phyloP scores from a whole-genome alignment of 1,140 invertebrate genomes.

The Drosophila seguyi region DNA sequence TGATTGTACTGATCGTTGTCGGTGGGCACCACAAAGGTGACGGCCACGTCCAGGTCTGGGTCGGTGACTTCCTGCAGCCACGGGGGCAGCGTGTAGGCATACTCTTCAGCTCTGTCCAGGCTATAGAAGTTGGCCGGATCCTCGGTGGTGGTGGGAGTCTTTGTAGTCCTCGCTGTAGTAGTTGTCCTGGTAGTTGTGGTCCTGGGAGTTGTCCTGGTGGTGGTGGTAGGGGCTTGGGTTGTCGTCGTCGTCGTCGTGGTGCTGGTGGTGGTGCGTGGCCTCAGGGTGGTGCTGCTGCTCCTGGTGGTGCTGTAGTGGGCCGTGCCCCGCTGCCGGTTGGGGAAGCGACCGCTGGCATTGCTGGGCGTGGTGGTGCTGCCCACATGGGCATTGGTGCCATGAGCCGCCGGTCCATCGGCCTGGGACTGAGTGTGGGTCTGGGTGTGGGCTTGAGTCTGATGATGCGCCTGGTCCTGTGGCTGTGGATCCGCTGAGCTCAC shows the following conservation, averaged over 20 bases:
- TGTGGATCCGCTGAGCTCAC: constrained; percentile 28
- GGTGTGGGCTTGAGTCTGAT: not conserved
- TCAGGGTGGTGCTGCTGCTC: constrained; percentile 42
- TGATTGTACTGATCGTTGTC: constrained; percentile 80
- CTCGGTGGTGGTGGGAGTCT: constrained; percentile 37
- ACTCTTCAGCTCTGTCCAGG: constrained; percentile 56
- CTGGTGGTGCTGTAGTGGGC: constrained; percentile 68
- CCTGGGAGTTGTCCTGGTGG: constrained; percentile 27
- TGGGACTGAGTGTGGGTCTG: not conserved
- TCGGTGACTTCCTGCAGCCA: constrained; percentile 80
- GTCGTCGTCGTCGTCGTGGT: constrained; percentile 34
- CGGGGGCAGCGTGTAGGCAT: constrained; percentile 76
- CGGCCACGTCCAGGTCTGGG: constrained; percentile 78
- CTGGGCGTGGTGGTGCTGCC: constrained; percentile 59
- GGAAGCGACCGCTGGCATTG: constrained; percentile 45
- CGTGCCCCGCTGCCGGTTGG: constrained; percentile 61
- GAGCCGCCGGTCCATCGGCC: constrained; percentile 43
- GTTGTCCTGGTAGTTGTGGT: constrained; percentile 35
- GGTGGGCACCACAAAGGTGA: constrained; percentile 73
- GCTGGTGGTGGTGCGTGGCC: constrained; percentile 12
- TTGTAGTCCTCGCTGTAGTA: constrained; percentile 19
- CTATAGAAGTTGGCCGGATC: constrained; percentile 59
- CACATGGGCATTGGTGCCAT: constrained; percentile 74
- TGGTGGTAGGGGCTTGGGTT: constrained; percentile 3
- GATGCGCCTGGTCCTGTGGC: constrained; percentile 33